phyloP scores from a whole-genome alignment of 2,888 invertebrate genomes.

The Diachrysia chrysitis region DNA sequence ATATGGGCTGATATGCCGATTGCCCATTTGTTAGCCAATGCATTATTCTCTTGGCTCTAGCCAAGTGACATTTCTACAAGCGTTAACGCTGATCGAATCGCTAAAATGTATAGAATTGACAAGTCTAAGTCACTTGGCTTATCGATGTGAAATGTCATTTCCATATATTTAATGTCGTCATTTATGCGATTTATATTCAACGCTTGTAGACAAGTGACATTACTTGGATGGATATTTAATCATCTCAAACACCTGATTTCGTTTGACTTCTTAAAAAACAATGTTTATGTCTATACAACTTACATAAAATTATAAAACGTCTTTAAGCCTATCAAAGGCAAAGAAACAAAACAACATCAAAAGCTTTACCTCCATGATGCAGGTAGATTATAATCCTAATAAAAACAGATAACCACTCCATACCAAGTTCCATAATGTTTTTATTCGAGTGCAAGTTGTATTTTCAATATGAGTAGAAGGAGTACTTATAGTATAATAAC shows the following conservation, averaged over 20 bases:
- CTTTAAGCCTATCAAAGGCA: background rate
- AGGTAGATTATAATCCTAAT: constrained; percentile 10
- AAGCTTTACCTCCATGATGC: constrained; percentile 11
- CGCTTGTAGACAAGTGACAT: too few species aligned
- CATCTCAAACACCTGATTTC: background rate
- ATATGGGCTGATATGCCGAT: too few species aligned
- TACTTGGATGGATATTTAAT: background rate
- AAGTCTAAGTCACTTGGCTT: too few species aligned
- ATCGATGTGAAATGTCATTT: too few species aligned
- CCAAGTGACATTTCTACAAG: too few species aligned
- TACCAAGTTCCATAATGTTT: constrained; percentile 12
- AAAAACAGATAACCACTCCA: constrained; percentile 31
- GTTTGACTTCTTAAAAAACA: too few species aligned
- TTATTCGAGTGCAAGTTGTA: constrained; percentile 31
- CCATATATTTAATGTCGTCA: too few species aligned
- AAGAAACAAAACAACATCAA: constrained; percentile 11
- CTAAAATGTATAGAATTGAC: too few species aligned
- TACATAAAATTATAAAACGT: background rate
- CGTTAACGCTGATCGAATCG: too few species aligned
- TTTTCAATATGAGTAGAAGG: constrained; percentile 26
- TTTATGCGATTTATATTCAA: too few species aligned
- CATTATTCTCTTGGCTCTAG: too few species aligned
- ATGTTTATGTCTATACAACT: too few species aligned
- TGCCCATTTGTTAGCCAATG: background rate
- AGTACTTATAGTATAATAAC: constrained; percentile 35